Evolutionary conservation across 64 coral and sea anemone species (phyloP), one percentile per base, ranked within the genome.

Genomic region (Pocillopora damicornis): DNA sequence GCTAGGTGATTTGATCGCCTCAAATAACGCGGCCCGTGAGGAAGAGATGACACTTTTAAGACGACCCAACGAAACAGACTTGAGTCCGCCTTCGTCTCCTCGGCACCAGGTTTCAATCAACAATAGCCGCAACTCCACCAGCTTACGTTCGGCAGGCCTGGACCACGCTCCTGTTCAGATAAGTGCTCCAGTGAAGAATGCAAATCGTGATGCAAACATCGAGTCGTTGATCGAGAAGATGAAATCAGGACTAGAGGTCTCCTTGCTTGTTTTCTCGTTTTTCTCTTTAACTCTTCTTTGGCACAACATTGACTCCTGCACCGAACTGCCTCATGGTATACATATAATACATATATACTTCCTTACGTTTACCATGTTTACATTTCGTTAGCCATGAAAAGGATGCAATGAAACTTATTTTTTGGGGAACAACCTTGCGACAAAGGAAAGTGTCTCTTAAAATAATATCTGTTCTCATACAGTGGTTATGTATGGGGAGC

Each of bases 151-250:
- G 71, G 65, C 26, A 57, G 66, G 81, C 63, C 38, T 30, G 81
- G 35, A 72, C 4, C 37, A 85, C 26, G 81, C 15, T 14, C 36
- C 81, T 18, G 63, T 72, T 9, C 71, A 85, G 68, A 85, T 58
- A 66, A 73, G 38, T 26, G 16, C 42, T 16, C 64, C 92, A 58
- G 61, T 81, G 16, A 92, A 74, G 62, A 85, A 85, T 10, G 38
- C 64, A 13, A 63, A 85, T 5, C 51, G 79, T 62, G 94, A 96
- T 63, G 58, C 94, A 26, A 93, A 96, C 68, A 98, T 98, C 67
- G 96, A 98, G 73, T 95, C 83, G 51, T 89, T 98, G 12, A 98
- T 98, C 78, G 90, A 98, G 58, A 92, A 92, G 84, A 98, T 98
- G 93, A 98, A 90, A 63, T 92, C 93, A 17, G 96, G 96, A 57